These are phyloP conservation scores for Tamandua tetradactyla DNA, from an alignment of 2,797 vertebrate species.

Conservation along the genomic window DNA sequence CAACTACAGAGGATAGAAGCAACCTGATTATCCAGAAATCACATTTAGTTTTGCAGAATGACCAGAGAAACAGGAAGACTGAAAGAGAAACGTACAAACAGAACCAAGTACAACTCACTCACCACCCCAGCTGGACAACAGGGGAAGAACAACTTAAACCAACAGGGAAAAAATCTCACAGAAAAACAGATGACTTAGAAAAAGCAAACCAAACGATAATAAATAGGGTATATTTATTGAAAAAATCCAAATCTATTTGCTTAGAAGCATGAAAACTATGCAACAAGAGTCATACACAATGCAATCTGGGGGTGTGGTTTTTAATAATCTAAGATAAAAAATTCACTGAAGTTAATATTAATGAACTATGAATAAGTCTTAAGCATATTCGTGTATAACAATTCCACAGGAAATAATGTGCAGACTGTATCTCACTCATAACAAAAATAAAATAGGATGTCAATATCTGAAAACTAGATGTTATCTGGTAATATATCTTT, in stretches of 20 bases:
- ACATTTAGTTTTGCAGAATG: neutral
- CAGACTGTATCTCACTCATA: neutral
- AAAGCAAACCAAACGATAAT: slow-evolving; percentile 21
- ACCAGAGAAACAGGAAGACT: slow-evolving; percentile 9
- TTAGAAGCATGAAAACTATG: slow-evolving; percentile 61
- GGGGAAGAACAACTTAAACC: neutral
- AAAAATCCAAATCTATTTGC: slow-evolving; percentile 24
- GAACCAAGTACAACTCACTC: neutral
- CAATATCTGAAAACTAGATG: slow-evolving; percentile 31
- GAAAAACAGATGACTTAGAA: neutral
- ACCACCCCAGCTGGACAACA: neutral
- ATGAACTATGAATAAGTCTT: slow-evolving; percentile 61
- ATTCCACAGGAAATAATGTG: slow-evolving; percentile 37
- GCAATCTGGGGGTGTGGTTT: slow-evolving; percentile 45
- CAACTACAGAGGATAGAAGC: neutral
- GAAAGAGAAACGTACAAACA: neutral
- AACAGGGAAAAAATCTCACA: neutral
- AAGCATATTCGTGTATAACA: slow-evolving; percentile 59
- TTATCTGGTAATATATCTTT: neutral
- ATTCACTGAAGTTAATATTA: slow-evolving; percentile 58
- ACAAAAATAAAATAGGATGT: neutral
- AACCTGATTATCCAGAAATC: slow-evolving; percentile 25
- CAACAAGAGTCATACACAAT: slow-evolving; percentile 49
- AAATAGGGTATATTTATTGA: neutral
- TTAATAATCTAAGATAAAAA: slow-evolving; percentile 37